phyloP scores from a whole-genome alignment of 1,140 invertebrate genomes.

The Rhyzopertha dominica region DNA sequence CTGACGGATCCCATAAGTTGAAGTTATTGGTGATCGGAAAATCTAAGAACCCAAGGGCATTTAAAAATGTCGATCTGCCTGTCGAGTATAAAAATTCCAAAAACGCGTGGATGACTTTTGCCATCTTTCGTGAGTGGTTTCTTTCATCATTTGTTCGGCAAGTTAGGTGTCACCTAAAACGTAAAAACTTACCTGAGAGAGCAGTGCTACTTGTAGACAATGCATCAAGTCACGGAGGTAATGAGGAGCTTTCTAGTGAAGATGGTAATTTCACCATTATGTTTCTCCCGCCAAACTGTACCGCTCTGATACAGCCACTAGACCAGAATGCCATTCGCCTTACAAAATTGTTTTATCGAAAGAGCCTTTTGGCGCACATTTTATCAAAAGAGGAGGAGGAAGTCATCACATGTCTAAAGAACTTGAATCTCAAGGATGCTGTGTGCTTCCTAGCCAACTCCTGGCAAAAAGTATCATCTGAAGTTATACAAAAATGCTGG shows the following conservation, averaged over 20 bases:
- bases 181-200: slow-evolving; percentile 42
- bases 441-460: slow-evolving; percentile 15
- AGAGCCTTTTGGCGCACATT: slow-evolving; percentile 12
- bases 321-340: slow-evolving; percentile 17
- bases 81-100: slow-evolving; percentile 20
- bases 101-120: slow-evolving; percentile 42
- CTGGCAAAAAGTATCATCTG: slow-evolving; percentile 15
- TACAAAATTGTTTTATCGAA: slow-evolving; percentile 16
- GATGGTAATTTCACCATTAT: slow-evolving; percentile 9
- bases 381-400: slow-evolving; percentile 6
- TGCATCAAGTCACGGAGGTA: slow-evolving; percentile 18
- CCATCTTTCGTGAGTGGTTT: slow-evolving; percentile 43
- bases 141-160: slow-evolving; percentile 37
- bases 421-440: slow-evolving; percentile 15
- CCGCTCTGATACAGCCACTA: slow-evolving; percentile 14
- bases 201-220: slow-evolving; percentile 44
- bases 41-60: slow-evolving; percentile 40
- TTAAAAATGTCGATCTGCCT: slow-evolving; percentile 35
- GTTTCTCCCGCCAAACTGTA: slow-evolving; percentile 16
- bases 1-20: slow-evolving; percentile 34
- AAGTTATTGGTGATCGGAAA: slow-evolving; percentile 41
- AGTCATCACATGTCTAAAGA: slow-evolving; percentile 6
- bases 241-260: too few species aligned
- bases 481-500: slow-evolving; percentile 14
- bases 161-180: slow-evolving; percentile 39